Evolutionary conservation across 2,888 invertebrate genomes (phyloP), one percentile per base, ranked within the genome.

Genomic region (Celastrina argiolus): DNA sequence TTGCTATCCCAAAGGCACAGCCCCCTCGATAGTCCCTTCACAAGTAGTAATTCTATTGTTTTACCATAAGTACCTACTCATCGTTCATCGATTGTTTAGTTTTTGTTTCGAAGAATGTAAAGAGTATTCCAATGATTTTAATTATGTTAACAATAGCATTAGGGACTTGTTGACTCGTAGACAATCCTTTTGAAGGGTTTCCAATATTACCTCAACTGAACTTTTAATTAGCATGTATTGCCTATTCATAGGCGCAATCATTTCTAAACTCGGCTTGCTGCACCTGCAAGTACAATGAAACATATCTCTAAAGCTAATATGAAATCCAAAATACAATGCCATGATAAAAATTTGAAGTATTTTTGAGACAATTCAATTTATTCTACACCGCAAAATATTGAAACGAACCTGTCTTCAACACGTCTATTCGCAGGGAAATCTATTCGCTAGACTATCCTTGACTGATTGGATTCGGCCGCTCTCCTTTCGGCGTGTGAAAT

Each of bases 401-500:
- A 34, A 59, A 18, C 16, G 18, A 61, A 61, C 39, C 61, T 61
- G 61, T 61, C 61, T 36, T 22, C 61, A 16, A 18, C 61, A 39
- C 22, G 39, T 58, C 31, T 31, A 31, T 3, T 58, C 58, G n/a
- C 39, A 18, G 39, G 82, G 82, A 87, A 84, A 78, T 79, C 81
- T 81, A 83, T 87, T 82, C 79, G 79, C 76, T 76, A 69, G 75
- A 75, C 76, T 77, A 81, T 82, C 84, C 76, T 82, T 82, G 86
- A 85, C 87, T 91, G 90, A 90, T 90, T 90, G 88, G 87, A 78
- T 78, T 75, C 73, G 68, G 70, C 73, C 72, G 41, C 16, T 61
- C 73, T 73, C 71, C 83, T 85, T 82, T 80, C 77, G 77, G 79
- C 84, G 88, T 85, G 88, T 87, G 88, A 89, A 90, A 90, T 89